phyloP scores from a whole-genome alignment of 2,888 invertebrate genomes.

The Eugnorisma glareosa region DNA sequence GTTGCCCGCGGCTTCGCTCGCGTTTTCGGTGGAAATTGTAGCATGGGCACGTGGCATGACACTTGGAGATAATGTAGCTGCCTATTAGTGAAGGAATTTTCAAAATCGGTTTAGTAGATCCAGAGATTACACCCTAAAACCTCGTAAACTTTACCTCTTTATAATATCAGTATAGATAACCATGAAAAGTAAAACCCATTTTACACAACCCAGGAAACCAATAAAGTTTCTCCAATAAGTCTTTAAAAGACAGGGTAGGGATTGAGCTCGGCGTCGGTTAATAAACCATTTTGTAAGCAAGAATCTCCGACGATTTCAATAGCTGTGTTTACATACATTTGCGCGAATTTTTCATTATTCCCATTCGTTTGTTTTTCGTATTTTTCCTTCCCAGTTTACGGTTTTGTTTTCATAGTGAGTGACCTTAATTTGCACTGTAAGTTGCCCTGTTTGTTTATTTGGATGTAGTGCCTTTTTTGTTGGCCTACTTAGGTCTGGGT shows the following conservation, averaged over 20 bases:
- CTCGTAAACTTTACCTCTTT: no score
- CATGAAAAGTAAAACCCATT: not conserved
- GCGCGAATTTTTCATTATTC: constrained; percentile 34
- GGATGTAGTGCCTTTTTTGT: not conserved
- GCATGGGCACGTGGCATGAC: no score
- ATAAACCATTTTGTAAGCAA: constrained; percentile 36
- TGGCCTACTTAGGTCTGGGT: not conserved
- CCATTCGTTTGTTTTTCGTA: constrained; percentile 20
- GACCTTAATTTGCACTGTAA: constrained; percentile 24
- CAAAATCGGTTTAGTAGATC: no score
- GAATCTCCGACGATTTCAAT: constrained; percentile 22
- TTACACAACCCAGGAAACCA: constrained; percentile 4
- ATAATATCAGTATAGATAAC: no score
- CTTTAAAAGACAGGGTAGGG: not conserved
- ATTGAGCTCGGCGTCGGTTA: constrained; percentile 6
- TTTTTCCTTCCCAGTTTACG: constrained; percentile 16
- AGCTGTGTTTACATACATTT: constrained; percentile 29
- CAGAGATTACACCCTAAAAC: no score
- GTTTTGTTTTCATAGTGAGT: constrained; percentile 24
- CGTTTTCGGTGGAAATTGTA: no score
- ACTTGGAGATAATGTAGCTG: no score
- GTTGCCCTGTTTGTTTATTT: constrained; percentile 25
- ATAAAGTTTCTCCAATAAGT: constrained; percentile 21
- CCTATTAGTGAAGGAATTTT: no score
- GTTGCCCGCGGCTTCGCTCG: no score